Base-by-base conservation (phyloP, 1,140 invertebrate genomes). In the Tetranychus urticae region DNA sequence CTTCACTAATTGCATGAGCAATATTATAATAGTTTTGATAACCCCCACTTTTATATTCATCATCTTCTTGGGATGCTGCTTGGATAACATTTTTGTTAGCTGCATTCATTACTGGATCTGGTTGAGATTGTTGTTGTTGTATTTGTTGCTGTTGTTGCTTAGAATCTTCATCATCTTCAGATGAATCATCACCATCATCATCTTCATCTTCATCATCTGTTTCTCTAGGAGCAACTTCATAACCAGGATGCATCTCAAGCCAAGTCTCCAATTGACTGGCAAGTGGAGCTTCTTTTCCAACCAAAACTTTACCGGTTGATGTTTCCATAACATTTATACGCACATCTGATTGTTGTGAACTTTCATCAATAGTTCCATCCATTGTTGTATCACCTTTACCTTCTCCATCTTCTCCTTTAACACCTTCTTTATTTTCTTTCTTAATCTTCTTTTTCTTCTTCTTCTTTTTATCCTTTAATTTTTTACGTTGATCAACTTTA, bases 1-100 rank as follows among this genome's bases (percentile, higher is more conserved):
- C 81, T 75, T 97, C 92, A 66, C 85, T 82, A 62, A 94, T 82
- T 42, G 88, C 91, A 70, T 97, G 91, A 58, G 92, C 91, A 75
- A 94, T 92, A 67, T 85, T 83, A 65, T 79, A 79, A 68, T 81
- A 81, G 63, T 78, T 79, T 55, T 73, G 71, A 48, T 67, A 69
- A n/a, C 62, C 67, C 37, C 77, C 76, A 61, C 73, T 77, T 42
- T 63, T 65, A 70, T 96, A 94, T 70, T 97, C 90, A 70, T 97
- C 91, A 73, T 92, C 88, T 34, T 86, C 85, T 73, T 87, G 87
- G 87, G 68, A 92, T 63, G 68, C 39, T 61, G 61, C n/a, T 65
- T 50, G 46, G 52, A 60, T 54, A 31, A 60, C 37, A n/a, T 33
- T 58, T 34, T 65, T 59, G 5, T 39, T 39, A 2, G 10, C 2